Conservation (phyloP, 2,797 vertebrate species). For the Tragopan temminckii region DNA sequence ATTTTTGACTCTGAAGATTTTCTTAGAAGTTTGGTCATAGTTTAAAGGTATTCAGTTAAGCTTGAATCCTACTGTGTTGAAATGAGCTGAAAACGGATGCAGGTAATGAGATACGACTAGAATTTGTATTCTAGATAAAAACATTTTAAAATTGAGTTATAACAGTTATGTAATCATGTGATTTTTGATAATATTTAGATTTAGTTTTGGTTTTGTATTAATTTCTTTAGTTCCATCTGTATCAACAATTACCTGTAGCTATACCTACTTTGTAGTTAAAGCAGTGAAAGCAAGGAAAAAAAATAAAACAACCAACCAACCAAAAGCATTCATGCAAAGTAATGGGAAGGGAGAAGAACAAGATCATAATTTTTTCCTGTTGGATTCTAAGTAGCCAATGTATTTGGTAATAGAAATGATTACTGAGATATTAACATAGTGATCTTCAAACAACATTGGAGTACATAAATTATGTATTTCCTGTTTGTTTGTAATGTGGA, state of each 20-base stretch:
- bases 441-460: neutral
- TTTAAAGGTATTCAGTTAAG: conserved; percentile 3
- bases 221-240: neutral
- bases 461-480: neutral
- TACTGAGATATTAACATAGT: neutral
- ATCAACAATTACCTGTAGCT: neutral
- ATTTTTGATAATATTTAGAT: neutral
- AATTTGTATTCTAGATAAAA: neutral
- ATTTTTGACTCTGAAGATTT: neutral
- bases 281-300: neutral
- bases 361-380: neutral
- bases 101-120: neutral
- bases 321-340: neutral
- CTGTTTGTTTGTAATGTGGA: neutral
- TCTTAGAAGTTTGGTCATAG: neutral
- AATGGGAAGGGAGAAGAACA: neutral
- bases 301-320: neutral
- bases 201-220: neutral
- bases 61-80: neutral
- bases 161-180: neutral
- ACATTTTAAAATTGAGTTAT: neutral
- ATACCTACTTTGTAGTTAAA: neutral
- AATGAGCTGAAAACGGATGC: neutral
- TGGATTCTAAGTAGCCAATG: neutral
- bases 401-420: neutral